These are phyloP conservation scores for Apteryx mantelli DNA, from an alignment of 2,113 vertebrate genomes.

Conservation along the genomic window DNA sequence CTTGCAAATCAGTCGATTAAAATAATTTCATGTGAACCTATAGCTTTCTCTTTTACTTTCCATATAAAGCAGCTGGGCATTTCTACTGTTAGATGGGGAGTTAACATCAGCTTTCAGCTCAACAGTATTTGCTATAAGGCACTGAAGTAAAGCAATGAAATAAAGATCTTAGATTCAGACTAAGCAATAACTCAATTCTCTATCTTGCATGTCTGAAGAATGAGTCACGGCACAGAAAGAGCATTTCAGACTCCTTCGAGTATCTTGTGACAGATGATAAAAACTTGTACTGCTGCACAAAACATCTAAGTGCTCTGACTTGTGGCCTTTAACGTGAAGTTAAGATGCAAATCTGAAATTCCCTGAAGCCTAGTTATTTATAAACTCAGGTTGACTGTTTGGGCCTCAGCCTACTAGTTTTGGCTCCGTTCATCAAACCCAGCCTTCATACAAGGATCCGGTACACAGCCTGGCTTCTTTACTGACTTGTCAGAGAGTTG, in stretches of 20 bases:
- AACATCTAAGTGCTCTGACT: not conserved
- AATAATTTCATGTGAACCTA: not conserved
- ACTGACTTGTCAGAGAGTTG: not conserved
- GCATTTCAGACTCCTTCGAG: not conserved
- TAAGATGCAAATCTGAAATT: not conserved
- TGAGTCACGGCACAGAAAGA: not conserved
- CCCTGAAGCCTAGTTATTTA: not conserved
- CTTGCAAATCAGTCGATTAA: not conserved
- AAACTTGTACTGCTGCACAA: not conserved
- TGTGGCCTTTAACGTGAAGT: too few species aligned
- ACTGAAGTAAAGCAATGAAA: not conserved
- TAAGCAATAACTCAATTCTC: not conserved
- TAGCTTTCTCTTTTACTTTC: not conserved
- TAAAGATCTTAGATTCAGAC: not conserved
- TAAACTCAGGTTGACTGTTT: not conserved
- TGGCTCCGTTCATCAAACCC: not conserved
- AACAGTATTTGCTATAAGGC: not conserved
- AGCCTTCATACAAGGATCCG: not conserved
- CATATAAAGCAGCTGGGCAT: not conserved
- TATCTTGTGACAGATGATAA: not conserved
- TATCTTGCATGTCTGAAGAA: not conserved
- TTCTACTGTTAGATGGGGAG: not conserved
- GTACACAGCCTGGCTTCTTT: too few species aligned
- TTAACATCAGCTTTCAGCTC: too few species aligned
- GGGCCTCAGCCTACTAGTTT: not conserved